A percentile compares a stretch with the other conserved stretches of the same genome.
These are phyloP conservation scores for Somateria mollissima DNA, from an alignment of 2,797 vertebrate genomes.

Conservation along the genomic window DNA sequence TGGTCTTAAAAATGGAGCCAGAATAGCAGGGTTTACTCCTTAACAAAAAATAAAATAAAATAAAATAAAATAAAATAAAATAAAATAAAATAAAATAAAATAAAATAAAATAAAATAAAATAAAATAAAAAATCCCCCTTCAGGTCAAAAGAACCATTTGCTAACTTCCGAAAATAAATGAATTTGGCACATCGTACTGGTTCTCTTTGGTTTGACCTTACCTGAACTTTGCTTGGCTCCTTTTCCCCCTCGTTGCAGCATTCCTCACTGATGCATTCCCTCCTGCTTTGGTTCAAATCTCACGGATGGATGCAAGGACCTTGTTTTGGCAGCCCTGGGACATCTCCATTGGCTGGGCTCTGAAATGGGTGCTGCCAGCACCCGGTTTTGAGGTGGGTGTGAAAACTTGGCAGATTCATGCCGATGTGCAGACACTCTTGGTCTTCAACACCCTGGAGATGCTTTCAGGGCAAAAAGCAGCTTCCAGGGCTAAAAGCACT, in stretches of 20 bases:
- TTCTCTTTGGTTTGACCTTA: not conserved
- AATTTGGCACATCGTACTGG: not conserved
- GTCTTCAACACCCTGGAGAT: not conserved
- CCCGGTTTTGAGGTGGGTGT: not conserved
- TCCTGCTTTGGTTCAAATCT: not conserved
- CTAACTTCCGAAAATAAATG: not conserved
- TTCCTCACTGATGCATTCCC: not conserved
- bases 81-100: too few species aligned
- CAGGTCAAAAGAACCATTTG: not conserved
- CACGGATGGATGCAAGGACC: not conserved
- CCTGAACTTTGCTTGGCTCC: not conserved
- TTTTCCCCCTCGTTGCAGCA: not conserved
- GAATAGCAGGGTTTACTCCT: not conserved
- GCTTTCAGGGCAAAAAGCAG: not conserved
- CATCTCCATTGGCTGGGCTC: not conserved
- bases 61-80: not conserved
- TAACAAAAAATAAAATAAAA: not conserved
- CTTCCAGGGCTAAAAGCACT: not conserved
- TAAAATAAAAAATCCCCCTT: not conserved
- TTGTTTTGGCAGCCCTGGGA: not conserved
- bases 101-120: too few species aligned
- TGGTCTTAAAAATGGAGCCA: not conserved
- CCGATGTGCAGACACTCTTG: accelerated
- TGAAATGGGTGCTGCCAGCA: not conserved
- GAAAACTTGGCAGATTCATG: not conserved